These are phyloP conservation scores for Orthosia cruda DNA, from an alignment of 2,888 invertebrate genomes.

Conservation along the genomic window DNA sequence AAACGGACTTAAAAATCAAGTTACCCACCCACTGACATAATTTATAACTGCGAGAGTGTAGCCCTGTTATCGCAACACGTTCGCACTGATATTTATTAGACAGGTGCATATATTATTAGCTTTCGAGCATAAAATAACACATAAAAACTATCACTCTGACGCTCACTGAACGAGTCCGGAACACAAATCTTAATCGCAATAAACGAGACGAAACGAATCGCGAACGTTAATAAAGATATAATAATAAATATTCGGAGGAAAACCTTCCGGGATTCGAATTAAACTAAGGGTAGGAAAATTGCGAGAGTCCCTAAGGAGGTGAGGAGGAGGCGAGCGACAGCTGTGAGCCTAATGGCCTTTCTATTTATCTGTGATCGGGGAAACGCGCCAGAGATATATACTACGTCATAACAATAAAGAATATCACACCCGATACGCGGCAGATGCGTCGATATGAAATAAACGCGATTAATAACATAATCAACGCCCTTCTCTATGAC, in stretches of 20 bases:
- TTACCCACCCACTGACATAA: constrained; percentile 77
- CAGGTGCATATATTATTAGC: constrained; percentile 84
- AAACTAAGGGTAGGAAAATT: constrained; percentile 91
- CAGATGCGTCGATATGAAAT: constrained; percentile 74
- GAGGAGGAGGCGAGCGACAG: constrained; percentile 81
- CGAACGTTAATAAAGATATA: constrained; percentile 90
- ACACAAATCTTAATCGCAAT: constrained; percentile 86
- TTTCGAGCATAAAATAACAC: constrained; percentile 81
- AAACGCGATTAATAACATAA: constrained; percentile 72
- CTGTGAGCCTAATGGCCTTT: constrained; percentile 89
- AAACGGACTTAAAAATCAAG: constrained; percentile 64
- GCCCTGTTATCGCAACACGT: constrained; percentile 80
- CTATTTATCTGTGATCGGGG: constrained; percentile 89
- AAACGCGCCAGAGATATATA: constrained; percentile 79
- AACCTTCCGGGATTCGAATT: constrained; percentile 90
- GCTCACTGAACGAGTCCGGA: constrained; percentile 72
- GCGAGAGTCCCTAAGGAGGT: constrained; percentile 88
- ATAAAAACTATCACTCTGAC: constrained; percentile 82
- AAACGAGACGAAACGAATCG: constrained; percentile 84
- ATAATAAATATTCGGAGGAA: constrained; percentile 90
- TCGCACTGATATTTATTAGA: constrained; percentile 81
- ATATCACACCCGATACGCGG: constrained; percentile 70
- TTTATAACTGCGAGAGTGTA: constrained; percentile 76
- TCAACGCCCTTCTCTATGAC: constrained; percentile 56
- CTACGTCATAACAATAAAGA: constrained; percentile 76